A percentile compares a stretch with the other conserved stretches of the same genome.
Conservation (phyloP, 2,888 invertebrate genomes). For the Sussaba pulchella region DNA sequence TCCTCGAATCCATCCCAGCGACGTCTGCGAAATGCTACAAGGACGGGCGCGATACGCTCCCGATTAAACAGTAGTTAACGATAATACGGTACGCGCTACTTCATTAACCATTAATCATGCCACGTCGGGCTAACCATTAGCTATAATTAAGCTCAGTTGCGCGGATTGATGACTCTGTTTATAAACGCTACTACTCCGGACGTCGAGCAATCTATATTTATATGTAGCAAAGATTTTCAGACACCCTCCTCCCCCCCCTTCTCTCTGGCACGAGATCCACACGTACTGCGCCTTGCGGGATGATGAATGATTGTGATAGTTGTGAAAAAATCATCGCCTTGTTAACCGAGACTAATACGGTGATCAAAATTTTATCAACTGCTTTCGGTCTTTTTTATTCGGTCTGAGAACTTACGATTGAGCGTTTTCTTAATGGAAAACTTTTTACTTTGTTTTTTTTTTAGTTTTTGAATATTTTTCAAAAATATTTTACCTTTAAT, state of each 20-base stretch:
- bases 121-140: conserved; percentile 64
- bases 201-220: conserved; percentile 64
- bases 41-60: conserved; percentile 18
- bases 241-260: too few species aligned
- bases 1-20: conserved; percentile 51
- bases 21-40: conserved; percentile 34
- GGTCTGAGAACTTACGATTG: too few species aligned
- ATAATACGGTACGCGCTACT: conserved; percentile 46
- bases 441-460: too few species aligned
- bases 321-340: conserved; percentile 54
- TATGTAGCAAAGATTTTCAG: conserved; percentile 65
- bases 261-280: conserved; percentile 48
- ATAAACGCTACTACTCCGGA: conserved; percentile 47
- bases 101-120: conserved; percentile 62
- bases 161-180: conserved; percentile 56
- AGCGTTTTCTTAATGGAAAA: background rate
- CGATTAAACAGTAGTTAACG: conserved; percentile 49
- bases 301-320: conserved; percentile 51
- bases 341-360: conserved; percentile 41
- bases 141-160: conserved; percentile 64
- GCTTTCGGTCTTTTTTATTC: background rate
- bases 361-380: conserved; percentile 24
- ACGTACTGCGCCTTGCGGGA: conserved; percentile 43
- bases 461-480: too few species aligned
- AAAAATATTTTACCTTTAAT: too few species aligned